Conservation (phyloP, 2,888 invertebrate genomes). For the Drosophila merina region DNA sequence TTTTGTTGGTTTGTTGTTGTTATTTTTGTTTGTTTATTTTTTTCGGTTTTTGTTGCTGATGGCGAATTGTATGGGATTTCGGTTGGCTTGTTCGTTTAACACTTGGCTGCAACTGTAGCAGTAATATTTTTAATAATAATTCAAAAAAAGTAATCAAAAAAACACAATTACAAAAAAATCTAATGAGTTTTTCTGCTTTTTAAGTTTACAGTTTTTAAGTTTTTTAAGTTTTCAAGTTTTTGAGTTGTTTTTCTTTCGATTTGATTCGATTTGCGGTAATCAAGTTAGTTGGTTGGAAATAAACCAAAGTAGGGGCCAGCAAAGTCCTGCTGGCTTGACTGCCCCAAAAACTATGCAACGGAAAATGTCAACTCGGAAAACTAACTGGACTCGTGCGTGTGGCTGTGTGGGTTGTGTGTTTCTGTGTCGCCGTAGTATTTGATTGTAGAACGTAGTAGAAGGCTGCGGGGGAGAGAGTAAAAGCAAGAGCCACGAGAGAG, state of each 20-base stretch:
- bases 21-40: background rate
- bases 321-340: slow-evolving; percentile 33
- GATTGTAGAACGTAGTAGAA: slow-evolving; percentile 77
- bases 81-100: slow-evolving; percentile 43
- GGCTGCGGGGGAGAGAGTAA: slow-evolving; percentile 11
- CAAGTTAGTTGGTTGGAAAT: slow-evolving; percentile 2
- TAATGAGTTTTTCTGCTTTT: background rate
- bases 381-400: too few relatives aligned
- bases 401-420: slow-evolving; percentile 10
- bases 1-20: slow-evolving; percentile 21
- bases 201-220: too few relatives aligned
- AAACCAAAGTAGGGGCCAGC: background rate
- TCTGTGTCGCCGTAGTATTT: slow-evolving; percentile 67
- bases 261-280: slow-evolving; percentile 27
- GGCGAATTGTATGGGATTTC: slow-evolving; percentile 16
- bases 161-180: slow-evolving; percentile 17
- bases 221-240: background rate
- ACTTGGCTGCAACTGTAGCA: slow-evolving; percentile 44
- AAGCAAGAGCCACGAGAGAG: slow-evolving; percentile 1
- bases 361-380: slow-evolving; percentile 47
- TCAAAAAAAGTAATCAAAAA: slow-evolving; percentile 20
- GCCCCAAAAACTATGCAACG: slow-evolving; percentile 65
- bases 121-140: slow-evolving; percentile 29
- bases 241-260: slow-evolving; percentile 2
- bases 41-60: background rate